Evolutionary conservation across 2,113 vertebrate species (phyloP), one percentile per base, ranked within the genome.

Genomic region (Ceuthmochares aereus): DNA sequence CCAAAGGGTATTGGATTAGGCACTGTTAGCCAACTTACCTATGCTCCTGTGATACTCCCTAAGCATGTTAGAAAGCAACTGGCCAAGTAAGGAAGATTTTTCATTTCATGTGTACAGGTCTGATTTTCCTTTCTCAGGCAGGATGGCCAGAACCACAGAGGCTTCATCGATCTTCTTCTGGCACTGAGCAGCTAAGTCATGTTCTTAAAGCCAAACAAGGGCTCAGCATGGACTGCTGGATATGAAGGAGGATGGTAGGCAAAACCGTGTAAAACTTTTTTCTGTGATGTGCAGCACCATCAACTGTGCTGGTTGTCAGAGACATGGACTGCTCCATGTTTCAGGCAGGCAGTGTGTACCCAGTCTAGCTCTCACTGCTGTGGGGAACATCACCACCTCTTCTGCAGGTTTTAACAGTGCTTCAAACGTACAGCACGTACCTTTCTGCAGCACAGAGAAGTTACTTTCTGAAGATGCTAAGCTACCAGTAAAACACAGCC

Each of bases 231-330:
- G 37, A 7, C 67, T 77, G 42, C 6, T 42, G 23, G 29, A 16
- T 37, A 25, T 0, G 3, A 22, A 84, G 21, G 9, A 45, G 25
- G 20, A 20, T 8, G 51, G 3, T 4, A 72, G 43, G 4, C 36
- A 58, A 49, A 78, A 21, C 40, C 25, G 22, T 34, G 29, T 34
- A 51, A 37, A 16, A 30, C 1, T 1, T 34, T 54, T 62, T 47
- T 8, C 36, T 22, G 17, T 18, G 58, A 13, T 72, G 56, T 15
- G 8, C 32, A 1, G 1, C n/a, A 13, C 16, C 75, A 7, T 12
- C 0, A 3, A 18, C 30, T 5, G 4, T 0, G 0, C 36, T 8
- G 43, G 18, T 12, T 42, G n/a, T 10, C 63, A 73, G 37, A 4
- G 10, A 3, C 25, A 14, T 0, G 2, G n/a, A 9, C 42, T 72